Evolutionary conservation across 2,113 vertebrate genomes (phyloP), one percentile per base, ranked within the genome.

Genomic region (Thalassarche chlororhynchos): DNA sequence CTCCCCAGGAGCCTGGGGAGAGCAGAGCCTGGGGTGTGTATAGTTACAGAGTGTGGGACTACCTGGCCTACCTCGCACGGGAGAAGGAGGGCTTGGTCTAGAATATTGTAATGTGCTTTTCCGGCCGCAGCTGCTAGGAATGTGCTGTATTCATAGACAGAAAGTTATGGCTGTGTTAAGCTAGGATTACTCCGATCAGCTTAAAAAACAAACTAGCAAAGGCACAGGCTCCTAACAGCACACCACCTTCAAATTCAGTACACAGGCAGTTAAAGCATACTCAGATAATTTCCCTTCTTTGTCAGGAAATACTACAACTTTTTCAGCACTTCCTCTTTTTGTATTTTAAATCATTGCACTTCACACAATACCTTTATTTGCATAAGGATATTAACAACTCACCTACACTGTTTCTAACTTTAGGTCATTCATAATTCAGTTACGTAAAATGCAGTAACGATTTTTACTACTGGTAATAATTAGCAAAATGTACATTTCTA

Each of bases 61-160:
- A 66, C 31, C 36, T 1, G 31, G 55, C 55, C 60, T 28, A 1
- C n/a, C 1, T 6, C 0, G 0, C 40, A 4, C 1, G 0, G 47
- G 24, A 76, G 40, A 7, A 62, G 57, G 9, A 42, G 26, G 44
- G 21, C 54, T 55, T 42, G 14, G 23, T 40, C 52, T n/a, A 54
- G 42, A 28, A 38, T 31, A 42, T 5, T 6, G 2, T 8, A 4
- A 12, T 2, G 28, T 8, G 38, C 66, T 66, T 16, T 57, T 46
- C 70, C 85, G 68, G 38, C 71, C n/a, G 0, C 23, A 20, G 82
- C 69, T 72, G 47, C 65, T 16, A 5, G 28, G 15, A 79, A 10
- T 29, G 47, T 36, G 72, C 69, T 28, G 11, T 11, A 10, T 6
- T 47, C 77, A 9, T 2, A 19, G 40, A 6, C 38, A 40, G 28